These are phyloP conservation scores for Anaspis maculata DNA, from an alignment of 2,888 invertebrate genomes.

Conservation along the genomic window DNA sequence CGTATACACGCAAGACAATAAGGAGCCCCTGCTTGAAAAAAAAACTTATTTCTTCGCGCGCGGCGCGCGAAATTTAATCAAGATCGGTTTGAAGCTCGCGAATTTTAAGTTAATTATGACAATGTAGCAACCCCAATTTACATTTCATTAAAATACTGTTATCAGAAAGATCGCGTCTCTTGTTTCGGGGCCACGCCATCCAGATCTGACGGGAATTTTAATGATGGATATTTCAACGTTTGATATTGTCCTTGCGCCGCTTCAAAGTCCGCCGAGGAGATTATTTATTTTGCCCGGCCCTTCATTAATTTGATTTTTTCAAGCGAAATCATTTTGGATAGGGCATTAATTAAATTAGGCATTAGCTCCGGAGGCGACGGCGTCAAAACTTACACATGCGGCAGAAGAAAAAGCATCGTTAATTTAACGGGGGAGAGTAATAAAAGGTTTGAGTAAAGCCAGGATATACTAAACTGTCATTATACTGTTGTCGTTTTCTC, in stretches of 20 bases:
- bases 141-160: constrained; percentile 10
- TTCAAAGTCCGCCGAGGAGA: too few relatives aligned
- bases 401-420: constrained; percentile 6
- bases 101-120: constrained; percentile 10
- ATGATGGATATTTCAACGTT: too few relatives aligned
- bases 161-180: too few relatives aligned
- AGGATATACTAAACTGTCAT: constrained; percentile 12
- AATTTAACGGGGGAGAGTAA: constrained; percentile 11
- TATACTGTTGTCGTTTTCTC: constrained; percentile 17
- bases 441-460: constrained; percentile 10
- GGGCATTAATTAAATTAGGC: constrained; percentile 10
- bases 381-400: constrained; percentile 2
- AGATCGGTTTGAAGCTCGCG: constrained; percentile 14
- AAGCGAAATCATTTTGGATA: constrained; percentile 10
- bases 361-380: neutral
- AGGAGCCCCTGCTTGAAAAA: too few relatives aligned
- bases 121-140: constrained; percentile 9
- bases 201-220: too few relatives aligned
- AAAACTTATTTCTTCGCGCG: constrained; percentile 12
- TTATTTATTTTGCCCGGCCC: too few relatives aligned
- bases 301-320: too few relatives aligned
- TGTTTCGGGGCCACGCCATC: too few relatives aligned
- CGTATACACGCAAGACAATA: constrained; percentile 6
- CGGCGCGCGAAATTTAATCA: constrained; percentile 14
- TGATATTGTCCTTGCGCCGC: too few relatives aligned